Evolutionary conservation across 1,140 invertebrate species (phyloP).

Genomic region (Sesamia nonagrioides): DNA sequence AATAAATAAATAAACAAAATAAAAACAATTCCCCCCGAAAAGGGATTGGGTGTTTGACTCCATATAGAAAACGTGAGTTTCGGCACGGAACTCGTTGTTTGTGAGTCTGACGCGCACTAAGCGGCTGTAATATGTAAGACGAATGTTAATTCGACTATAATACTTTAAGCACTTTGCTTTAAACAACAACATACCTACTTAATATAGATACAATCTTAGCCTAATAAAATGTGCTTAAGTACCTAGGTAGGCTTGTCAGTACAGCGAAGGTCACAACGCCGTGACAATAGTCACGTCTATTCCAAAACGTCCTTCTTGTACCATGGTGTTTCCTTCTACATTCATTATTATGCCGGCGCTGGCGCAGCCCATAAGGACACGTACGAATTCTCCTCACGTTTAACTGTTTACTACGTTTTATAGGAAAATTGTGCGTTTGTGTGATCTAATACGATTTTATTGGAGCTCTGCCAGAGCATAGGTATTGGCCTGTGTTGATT

Average conservation of each 20-base stretch:
- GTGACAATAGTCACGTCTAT: conserved; percentile 32
- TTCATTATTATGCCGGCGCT: conserved; percentile 32
- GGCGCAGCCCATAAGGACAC: background rate
- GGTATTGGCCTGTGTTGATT: too few species aligned
- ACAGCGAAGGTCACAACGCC: background rate
- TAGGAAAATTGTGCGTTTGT: conserved; percentile 4
- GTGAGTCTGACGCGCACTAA: too few species aligned
- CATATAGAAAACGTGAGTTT: too few species aligned
- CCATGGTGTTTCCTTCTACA: conserved; percentile 41
- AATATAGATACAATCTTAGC: background rate
- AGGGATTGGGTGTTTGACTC: too few species aligned
- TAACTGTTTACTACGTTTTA: conserved; percentile 26
- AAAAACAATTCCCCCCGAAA: too few species aligned
- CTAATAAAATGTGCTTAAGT: background rate
- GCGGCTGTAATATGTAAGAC: too few species aligned
- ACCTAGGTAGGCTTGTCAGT: background rate
- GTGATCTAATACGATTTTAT: background rate
- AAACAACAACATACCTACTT: background rate
- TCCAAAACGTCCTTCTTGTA: background rate
- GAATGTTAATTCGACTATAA: too few species aligned
- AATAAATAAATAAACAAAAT: too few species aligned
- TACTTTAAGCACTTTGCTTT: too few species aligned
- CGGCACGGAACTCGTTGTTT: too few species aligned
- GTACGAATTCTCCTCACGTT: conserved; percentile 32
- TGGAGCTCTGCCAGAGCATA: background rate